Evolutionary conservation across 2,797 vertebrate genomes (phyloP), one percentile per base, ranked within the genome.

Genomic region (Simalia tracyae): DNA sequence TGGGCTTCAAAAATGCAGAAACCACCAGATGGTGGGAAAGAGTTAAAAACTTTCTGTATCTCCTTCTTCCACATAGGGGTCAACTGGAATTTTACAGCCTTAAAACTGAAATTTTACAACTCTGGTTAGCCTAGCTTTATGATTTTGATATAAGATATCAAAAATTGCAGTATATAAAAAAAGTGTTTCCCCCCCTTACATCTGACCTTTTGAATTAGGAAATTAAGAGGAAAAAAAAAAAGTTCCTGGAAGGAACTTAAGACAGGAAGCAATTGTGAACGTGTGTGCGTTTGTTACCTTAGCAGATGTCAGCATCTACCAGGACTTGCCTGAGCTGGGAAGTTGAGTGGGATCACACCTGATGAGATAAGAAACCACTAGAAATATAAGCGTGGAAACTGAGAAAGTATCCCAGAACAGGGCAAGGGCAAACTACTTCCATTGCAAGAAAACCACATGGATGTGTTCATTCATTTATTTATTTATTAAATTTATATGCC

Each of bases 211-310:
- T 76, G 88, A 60, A 19, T 90, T 60, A 76, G 0, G 8, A 76
- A 76, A 76, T 76, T 61, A 81, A 17, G 68, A 90, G 56, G 26
- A 36, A 9, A n/a, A 59, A 61, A 61, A 61, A 60, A 95, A 91
- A 17, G 89, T 36, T 36, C 88, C 57, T 91, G 88, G 91, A 88
- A 61, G 93, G 72, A 57, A 90, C 15, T 91, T 60, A 90, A 81
- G 93, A 93, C 54, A 93, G 88, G 42, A 95, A 95, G 91, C 72
- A 87, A 59, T 90, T 84, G 90, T 94, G 90, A 85, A 87, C 88
- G 94, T 90, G 86, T 91, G 86, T 72, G 31, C 19, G 15, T 7
- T 72, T 72, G 31, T 76, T 2, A 22, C 42, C 17, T 76, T 36
- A 76, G 42, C 19, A 76, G 17, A 42, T 42, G 36, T 42, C 68